Evolutionary conservation across 2,113 vertebrate genomes (phyloP).

Genomic region (Cavia porcellus): DNA sequence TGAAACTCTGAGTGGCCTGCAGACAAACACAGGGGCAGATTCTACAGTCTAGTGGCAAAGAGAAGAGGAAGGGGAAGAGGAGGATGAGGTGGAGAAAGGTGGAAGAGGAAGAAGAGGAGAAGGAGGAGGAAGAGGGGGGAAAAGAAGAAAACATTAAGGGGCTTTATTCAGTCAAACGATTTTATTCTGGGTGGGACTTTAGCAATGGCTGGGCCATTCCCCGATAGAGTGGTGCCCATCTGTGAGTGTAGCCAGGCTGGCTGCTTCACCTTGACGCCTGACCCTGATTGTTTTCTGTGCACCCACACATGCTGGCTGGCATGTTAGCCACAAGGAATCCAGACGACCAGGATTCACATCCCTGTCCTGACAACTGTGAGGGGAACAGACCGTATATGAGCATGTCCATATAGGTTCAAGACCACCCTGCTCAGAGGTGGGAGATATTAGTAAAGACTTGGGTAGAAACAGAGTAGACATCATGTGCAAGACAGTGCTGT

Average conservation of each 20-base stretch:
- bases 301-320: neutral
- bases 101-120: neutral
- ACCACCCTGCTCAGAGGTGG: neutral
- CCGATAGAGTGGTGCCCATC: neutral
- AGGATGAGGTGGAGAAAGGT: too few relatives aligned
- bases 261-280: neutral
- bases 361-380: neutral
- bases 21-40: neutral
- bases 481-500: fast-evolving
- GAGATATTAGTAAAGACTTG: neutral
- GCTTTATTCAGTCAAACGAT: neutral
- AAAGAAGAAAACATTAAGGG: neutral
- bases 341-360: neutral
- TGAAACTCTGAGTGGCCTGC: neutral
- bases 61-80: neutral
- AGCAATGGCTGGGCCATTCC: neutral
- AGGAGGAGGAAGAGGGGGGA: neutral
- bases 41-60: neutral
- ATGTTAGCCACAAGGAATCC: neutral
- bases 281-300: neutral
- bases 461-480: neutral
- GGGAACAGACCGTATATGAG: neutral
- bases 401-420: neutral
- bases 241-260: neutral
- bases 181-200: neutral